Evolutionary conservation across 2,888 invertebrate genomes (phyloP), one percentile per base, ranked within the genome.

Genomic region (Sesia apiformis): DNA sequence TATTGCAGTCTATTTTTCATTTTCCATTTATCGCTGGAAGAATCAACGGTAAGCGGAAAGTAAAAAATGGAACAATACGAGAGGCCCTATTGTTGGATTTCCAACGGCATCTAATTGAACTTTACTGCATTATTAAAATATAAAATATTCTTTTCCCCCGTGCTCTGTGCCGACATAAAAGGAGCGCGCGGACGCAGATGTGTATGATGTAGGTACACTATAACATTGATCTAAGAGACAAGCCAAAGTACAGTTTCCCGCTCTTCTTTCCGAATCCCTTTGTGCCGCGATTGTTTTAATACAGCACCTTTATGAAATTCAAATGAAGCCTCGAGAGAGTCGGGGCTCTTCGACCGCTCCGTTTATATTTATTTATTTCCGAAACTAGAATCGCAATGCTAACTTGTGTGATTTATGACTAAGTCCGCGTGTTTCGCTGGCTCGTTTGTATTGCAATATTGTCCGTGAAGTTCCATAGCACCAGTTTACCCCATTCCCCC

Each of bases 291-390:
- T 78, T 80, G 74, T 77, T 81, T 73, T 73, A 76, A 78, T 70
- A 76, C 70, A 70, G 70, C 69, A 72, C 73, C 72, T 78, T 76
- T 79, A 76, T 81, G 78, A 78, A 81, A 78, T 83, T 80, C 76
- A 80, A 79, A 84, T 80, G 70, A 77, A 67, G 62, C 56, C 64
- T 60, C 58, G 57, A 61, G 66, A 67, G 66, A 65, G 63, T 60
- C 54, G 61, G 43, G 43, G 63, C 64, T 66, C 65, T 67, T 67
- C 58, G 60, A 55, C 61, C 60, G 58, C 57, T 61, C 63, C 66
- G 60, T 66, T 70, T 70, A 65, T 72, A 73, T 73, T 76, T 80
- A 79, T 79, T 77, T 79, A 78, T 78, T 73, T 76, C 67, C 69
- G 64, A 71, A 79, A 78, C 76, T 78, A 74, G 75, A 74, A 74